Percentiles rank a stretch among this genome's conserved stretches.
These are phyloP conservation scores for Plutomurus gul DNA, from an alignment of 1,140 invertebrate genomes.

Conservation along the genomic window DNA sequence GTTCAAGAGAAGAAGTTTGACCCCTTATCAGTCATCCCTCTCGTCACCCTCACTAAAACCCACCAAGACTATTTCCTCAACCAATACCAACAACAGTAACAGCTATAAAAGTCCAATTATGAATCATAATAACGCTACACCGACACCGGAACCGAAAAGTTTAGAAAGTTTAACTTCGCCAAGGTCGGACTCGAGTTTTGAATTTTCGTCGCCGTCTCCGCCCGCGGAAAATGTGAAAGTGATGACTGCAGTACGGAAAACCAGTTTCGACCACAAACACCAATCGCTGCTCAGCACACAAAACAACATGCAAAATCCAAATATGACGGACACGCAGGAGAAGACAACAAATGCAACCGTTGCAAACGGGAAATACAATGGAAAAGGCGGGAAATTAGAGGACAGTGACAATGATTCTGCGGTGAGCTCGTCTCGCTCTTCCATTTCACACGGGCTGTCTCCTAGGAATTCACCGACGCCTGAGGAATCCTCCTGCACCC, in stretches of 20 bases:
- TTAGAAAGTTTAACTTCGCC: slow-evolving; percentile 67
- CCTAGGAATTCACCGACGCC: slow-evolving; percentile 64
- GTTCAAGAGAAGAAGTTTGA: slow-evolving; percentile 76
- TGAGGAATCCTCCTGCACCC: slow-evolving; percentile 60
- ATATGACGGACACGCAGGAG: slow-evolving; percentile 44
- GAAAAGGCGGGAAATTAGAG: slow-evolving; percentile 57
- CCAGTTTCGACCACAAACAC: neutral
- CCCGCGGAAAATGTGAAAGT: neutral
- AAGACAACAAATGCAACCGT: slow-evolving; percentile 42
- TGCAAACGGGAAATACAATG: slow-evolving; percentile 27
- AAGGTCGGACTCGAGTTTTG: slow-evolving; percentile 63
- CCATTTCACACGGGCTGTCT: slow-evolving; percentile 71
- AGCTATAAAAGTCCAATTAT: slow-evolving; percentile 41
- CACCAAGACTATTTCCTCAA: slow-evolving; percentile 58
- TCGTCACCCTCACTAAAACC: slow-evolving; percentile 56
- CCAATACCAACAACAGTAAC: slow-evolving; percentile 58
- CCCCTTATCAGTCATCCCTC: slow-evolving; percentile 65
- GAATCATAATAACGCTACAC: neutral
- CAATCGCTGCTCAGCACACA: neutral
- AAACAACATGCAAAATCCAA: slow-evolving; percentile 1
- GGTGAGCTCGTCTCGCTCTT: slow-evolving; percentile 75
- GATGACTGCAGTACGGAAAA: slow-evolving; percentile 6
- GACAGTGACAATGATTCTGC: slow-evolving; percentile 86
- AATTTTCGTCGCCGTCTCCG: slow-evolving; percentile 60
- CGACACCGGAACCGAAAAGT: slow-evolving; percentile 61